Evolutionary conservation across 2,113 vertebrate genomes (phyloP).

Genomic region (Conger conger): DNA sequence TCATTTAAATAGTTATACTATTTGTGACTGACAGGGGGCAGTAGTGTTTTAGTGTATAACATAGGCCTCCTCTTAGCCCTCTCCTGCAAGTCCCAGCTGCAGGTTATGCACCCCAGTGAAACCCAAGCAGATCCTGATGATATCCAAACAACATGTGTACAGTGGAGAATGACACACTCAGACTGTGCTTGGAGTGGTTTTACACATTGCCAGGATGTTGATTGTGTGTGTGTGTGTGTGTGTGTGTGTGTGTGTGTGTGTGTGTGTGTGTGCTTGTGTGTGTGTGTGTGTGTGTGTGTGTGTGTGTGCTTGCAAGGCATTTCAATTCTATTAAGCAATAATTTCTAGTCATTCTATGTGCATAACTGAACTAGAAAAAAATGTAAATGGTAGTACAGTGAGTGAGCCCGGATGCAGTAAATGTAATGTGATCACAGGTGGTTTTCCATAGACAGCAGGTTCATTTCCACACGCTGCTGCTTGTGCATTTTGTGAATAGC

Average conservation of each 20-base stretch:
- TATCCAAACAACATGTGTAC: not conserved
- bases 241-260: not conserved
- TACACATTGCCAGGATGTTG: not conserved
- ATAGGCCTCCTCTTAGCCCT: not conserved
- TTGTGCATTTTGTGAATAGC: not conserved
- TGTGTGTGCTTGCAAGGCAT: not conserved
- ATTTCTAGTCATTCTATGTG: not conserved
- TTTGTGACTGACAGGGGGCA: conserved; percentile 1
- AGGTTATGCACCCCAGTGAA: not conserved
- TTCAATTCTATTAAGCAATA: not conserved
- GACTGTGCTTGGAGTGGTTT: not conserved
- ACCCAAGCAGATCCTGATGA: not conserved
- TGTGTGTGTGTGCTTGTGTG: not conserved
- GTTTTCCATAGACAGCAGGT: not conserved
- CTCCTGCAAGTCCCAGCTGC: not conserved
- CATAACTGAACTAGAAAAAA: not conserved
- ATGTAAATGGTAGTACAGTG: not conserved
- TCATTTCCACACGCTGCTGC: not conserved
- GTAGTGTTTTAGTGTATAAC: not conserved
- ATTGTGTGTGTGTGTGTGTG: not conserved
- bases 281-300: not conserved
- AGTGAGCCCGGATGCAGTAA: not conserved
- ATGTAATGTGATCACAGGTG: not conserved
- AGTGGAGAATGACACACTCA: not conserved
- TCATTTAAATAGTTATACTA: not conserved